Evolutionary conservation across 1,140 invertebrate genomes (phyloP), one percentile per base, ranked within the genome.

Genomic region (Apis florea): DNA sequence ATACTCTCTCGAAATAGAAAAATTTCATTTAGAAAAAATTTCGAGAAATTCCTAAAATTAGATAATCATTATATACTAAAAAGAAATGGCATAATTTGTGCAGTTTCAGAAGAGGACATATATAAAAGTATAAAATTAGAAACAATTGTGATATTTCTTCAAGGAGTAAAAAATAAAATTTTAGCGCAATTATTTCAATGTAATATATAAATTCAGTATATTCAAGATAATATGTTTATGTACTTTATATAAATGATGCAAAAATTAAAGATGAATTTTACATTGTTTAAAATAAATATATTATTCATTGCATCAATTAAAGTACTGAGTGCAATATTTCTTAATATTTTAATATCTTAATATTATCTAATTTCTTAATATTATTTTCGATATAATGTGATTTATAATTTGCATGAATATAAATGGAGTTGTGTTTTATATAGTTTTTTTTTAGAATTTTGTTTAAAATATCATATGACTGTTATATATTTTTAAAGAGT

Each of bases 91-190:
- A 54, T 61, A 54, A 49, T 61, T 63, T 31, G 21, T 54, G n/a
- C 26, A 64, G 61, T 80, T 79, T 75, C 69, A 85, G 70, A 79
- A 63, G 21, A 69, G 17, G 1, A 54, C 78, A 78, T 56, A 83
- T 69, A 71, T 74, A 47, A 4, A 75, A 54, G 56, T 26, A 31
- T 70, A 79, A 85, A 89, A 85, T 81, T 76, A 78, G 51, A 64
- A 77, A 83, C 71, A 53, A 79, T 85, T 83, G 82, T 85, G 79
- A 83, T 83, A 85, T 79, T 82, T 83, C 80, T 69, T n/a, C 58
- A 68, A 80, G 40, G 26, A 82, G 59, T 82, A 56, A 82, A 67
- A 69, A 79, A 51, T 80, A 24, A 61, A 49, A 72, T 59, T 73
- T 73, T 59, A 71, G 40, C n/a, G 24, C 54, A 79, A 80, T 79